These are phyloP conservation scores for Pipistrellus nathusii DNA, from an alignment of 2,797 vertebrate genomes.

Conservation along the genomic window DNA sequence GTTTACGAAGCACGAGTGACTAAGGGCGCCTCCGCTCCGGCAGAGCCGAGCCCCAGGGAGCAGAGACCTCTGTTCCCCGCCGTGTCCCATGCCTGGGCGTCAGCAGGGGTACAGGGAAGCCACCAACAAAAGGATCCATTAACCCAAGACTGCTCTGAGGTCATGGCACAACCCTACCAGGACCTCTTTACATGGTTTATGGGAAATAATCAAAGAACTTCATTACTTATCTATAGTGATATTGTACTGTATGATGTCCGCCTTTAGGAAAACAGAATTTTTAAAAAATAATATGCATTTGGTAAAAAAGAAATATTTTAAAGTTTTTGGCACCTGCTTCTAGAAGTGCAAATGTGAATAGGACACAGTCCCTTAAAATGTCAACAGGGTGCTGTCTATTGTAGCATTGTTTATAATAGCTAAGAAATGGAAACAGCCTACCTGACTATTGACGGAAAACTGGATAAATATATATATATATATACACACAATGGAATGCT, in stretches of 20 bases:
- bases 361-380: neutral
- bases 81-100: rapidly evolving
- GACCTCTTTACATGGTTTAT: neutral
- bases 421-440: neutral
- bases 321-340: neutral
- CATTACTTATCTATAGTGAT: neutral
- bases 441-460: neutral
- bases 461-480: neutral
- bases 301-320: neutral
- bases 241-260: neutral
- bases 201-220: neutral
- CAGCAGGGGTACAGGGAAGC: neutral
- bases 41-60: neutral
- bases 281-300: neutral
- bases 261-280: neutral
- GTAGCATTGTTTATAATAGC: neutral
- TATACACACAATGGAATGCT: neutral
- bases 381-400: neutral
- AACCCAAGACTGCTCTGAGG: neutral
- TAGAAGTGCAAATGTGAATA: neutral
- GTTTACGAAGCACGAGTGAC: neutral
- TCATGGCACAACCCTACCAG: neutral
- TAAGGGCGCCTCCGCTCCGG: neutral
- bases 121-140: neutral
- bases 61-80: neutral